phyloP scores from a whole-genome alignment of 2,888 invertebrate genomes.

The Schizaphis graminum region DNA sequence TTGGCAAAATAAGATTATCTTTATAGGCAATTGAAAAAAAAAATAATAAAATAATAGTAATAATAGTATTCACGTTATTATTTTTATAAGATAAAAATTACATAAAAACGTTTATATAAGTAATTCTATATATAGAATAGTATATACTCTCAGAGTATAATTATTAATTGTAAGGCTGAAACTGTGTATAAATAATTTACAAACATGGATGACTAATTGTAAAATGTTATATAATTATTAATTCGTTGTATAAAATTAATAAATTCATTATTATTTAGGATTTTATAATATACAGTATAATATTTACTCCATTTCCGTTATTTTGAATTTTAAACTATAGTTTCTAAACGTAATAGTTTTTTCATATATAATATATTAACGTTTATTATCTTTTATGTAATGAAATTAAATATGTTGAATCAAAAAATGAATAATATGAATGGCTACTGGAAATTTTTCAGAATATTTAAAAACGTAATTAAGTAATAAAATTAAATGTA shows the following conservation, averaged over 20 bases:
- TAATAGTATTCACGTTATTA: not conserved
- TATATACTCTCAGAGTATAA: not conserved
- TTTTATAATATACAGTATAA: too few relatives aligned
- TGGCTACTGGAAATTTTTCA: not conserved
- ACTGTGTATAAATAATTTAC: not conserved
- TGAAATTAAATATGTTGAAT: not conserved
- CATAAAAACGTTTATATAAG: too few relatives aligned
- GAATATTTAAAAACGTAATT: not conserved
- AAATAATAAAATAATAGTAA: not conserved
- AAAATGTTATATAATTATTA: too few relatives aligned
- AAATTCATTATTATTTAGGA: too few relatives aligned
- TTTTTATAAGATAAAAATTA: too few relatives aligned
- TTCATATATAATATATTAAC: not conserved
- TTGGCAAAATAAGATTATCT: not conserved
- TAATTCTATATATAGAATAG: too few relatives aligned
- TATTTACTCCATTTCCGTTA: too few relatives aligned
- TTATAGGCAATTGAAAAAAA: not conserved
- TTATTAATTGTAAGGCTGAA: not conserved
- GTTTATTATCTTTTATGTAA: not conserved
- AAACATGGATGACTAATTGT: too few relatives aligned
- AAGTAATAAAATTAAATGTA: not conserved
- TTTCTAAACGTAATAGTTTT: not conserved
- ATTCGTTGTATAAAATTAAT: not conserved
- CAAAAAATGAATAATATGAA: not conserved
- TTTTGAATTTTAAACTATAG: too few relatives aligned